A percentile compares a stretch with the other conserved stretches of the same genome.
Evolutionary conservation across 2,113 vertebrate species (phyloP).

Genomic region (Menura novaehollandiae): DNA sequence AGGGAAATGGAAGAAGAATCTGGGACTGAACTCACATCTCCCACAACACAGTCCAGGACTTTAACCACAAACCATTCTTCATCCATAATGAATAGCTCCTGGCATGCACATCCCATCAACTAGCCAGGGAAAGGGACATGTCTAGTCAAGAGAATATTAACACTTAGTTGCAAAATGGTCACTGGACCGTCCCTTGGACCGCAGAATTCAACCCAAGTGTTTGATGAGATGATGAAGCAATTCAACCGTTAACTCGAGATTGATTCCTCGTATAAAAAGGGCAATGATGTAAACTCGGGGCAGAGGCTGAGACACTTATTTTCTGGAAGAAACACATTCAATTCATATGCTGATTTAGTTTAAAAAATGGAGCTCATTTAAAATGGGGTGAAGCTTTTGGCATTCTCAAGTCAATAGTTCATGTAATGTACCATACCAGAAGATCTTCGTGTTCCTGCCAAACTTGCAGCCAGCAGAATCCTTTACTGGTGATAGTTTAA

Average conservation of each 20-base stretch:
- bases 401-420: constrained; percentile 32
- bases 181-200: background rate
- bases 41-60: constrained; percentile 44
- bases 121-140: constrained; percentile 54
- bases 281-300: background rate
- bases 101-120: background rate
- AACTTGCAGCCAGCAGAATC: constrained; percentile 47
- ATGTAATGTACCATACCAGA: constrained; percentile 46
- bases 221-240: background rate
- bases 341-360: constrained; percentile 12
- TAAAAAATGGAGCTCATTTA: constrained; percentile 44
- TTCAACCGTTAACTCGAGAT: background rate
- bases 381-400: constrained; percentile 56
- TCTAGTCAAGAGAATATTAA: constrained; percentile 23
- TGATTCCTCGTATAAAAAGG: background rate
- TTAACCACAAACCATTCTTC: constrained; percentile 49
- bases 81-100: constrained; percentile 49
- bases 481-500: constrained; percentile 55
- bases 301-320: background rate
- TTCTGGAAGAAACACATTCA: constrained; percentile 19
- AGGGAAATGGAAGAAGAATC: constrained; percentile 50
- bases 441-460: constrained; percentile 59
- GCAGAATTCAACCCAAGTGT: background rate
- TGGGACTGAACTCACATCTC: constrained; percentile 36
- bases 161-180: background rate